Base-by-base conservation (phyloP, 2,113 vertebrate genomes). In the Oncorhynchus mykiss region DNA sequence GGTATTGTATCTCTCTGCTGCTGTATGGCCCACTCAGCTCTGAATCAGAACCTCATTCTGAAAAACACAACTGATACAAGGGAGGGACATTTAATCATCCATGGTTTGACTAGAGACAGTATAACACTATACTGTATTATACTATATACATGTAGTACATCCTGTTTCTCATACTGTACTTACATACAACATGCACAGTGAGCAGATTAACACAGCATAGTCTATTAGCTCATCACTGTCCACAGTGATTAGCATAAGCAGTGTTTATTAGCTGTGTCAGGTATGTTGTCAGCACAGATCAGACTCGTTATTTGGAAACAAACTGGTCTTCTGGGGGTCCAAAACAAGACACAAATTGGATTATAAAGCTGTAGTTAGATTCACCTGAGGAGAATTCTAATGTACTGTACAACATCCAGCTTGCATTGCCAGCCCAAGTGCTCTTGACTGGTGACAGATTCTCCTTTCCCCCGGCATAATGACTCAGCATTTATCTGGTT, bases 11-110 rank as follows among this genome's bases (percentile, higher is more conserved):
- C 86, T 86, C 82, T 89, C 87, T 13, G 48, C 85, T 84, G 85
- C 88, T 90, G 84, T 84, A 86, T 84, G 85, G 88, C 87, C 65
- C 72, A 79, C 85, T 80, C 87, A 90, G 84, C 87, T 88, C 82
- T 83, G 78, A 83, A 84, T 88, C 83, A 86, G 84, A 70, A 65
- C 69, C 79, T 48, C 70, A 67, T 82, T 70, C 2, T 9, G 81
- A 79, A 73, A 82, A 51, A 51, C 49, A 51, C 2, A 11, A 14
- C 49, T 79, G 79, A 80, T 90, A 89, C 81, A 89, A 85, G 20
- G 57, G 57, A 85, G 20, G 57, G 57, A 51, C 49, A 51, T 14
- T 11, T 51, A 0, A 49, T 49, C 9, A 13, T 1, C 2, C 11
- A 87, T 78, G 86, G 85, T 84, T 74, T 82, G 79, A 70, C 85